Base-by-base conservation (phyloP, 2,888 invertebrate species). In the Dorcus parallelipipedus region DNA sequence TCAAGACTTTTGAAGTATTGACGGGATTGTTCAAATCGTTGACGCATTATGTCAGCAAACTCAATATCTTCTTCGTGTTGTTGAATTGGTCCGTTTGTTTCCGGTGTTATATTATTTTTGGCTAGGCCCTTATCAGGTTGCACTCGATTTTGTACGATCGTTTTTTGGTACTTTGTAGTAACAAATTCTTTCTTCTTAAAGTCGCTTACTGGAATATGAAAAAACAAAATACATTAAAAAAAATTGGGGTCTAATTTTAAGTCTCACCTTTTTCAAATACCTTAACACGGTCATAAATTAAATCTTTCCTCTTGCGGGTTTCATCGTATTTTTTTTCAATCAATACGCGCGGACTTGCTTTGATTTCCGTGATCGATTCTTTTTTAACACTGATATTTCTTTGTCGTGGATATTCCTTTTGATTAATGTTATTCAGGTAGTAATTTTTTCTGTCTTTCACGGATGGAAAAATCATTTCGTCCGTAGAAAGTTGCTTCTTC, bases 41-140 rank as follows among this genome's bases (percentile, higher is more conserved):
- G 47, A 42, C 54, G 59, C 58, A 62, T 60, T 14, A 52, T 56
- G 26, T 59, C 58, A 6, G 57, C 43, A 9, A 56, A 59, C 8
- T 52, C 40, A 6, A 59, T 38, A 33, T 55, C 49, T 43, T 59
- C 59, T 42, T 59, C 55, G 10, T 17, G 48, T 23, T 14, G 23
- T 54, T 48, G 49, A 54, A 6, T 56, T 54, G 9, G 33, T 40
- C 20, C 3, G 40, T 59, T 61, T 3, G 61, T 39, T 23, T 61
- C 61, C 33, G 61, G 58, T 2, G 56, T 60, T 38, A 58, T 48
- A 41, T 61, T 61, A 43, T 7, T 23, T n/a, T 20, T 45, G 10
- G 10, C 4, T 5, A 2, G 3, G 17, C 9, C 7, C 23, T 17
- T 17, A n/a, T 45, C 14, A 45, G 45, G 4, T 45, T 45, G n/a